A percentile compares a stretch with the other conserved stretches of the same genome.
These are phyloP conservation scores for Drosophila hamatofila DNA, from an alignment of 2,888 invertebrate species.

Conservation along the genomic window DNA sequence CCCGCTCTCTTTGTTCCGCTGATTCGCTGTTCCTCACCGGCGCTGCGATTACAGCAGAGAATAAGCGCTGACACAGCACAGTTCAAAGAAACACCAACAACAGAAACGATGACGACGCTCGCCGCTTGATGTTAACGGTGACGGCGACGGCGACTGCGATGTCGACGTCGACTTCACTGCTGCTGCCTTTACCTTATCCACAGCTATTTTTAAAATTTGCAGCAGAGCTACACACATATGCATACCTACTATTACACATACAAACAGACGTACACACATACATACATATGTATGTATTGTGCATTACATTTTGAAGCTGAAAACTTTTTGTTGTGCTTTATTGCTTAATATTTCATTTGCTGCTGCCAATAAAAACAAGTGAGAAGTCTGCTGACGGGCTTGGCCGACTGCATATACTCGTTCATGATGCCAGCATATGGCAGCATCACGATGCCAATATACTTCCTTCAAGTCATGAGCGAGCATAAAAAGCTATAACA, in stretches of 20 bases:
- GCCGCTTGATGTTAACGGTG: slow-evolving; percentile 21
- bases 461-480: not conserved
- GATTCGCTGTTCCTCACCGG: slow-evolving; percentile 4
- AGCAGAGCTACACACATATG: not conserved
- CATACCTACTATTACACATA: not conserved
- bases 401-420: not conserved
- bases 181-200: slow-evolving; percentile 44
- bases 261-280: not conserved
- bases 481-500: slow-evolving; percentile 35
- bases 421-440: not conserved
- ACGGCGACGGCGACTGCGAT: too few relatives aligned
- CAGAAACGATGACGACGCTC: slow-evolving; percentile 31
- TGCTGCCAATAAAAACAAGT: slow-evolving; percentile 41
- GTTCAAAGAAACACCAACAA: slow-evolving; percentile 9
- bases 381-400: too few relatives aligned
- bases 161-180: slow-evolving; percentile 20
- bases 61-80: slow-evolving; percentile 42
- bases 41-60: slow-evolving; percentile 32
- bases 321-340: slow-evolving; percentile 53
- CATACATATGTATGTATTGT: slow-evolving; percentile 3
- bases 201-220: slow-evolving; percentile 46
- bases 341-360: slow-evolving; percentile 65
- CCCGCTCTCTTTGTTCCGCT: not conserved
- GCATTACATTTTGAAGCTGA: slow-evolving; percentile 47
- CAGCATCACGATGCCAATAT: too few relatives aligned